A percentile compares a stretch with the other conserved stretches of the same genome.
These are phyloP conservation scores for Herpetotheres cachinnans DNA, from an alignment of 2,113 vertebrate genomes.

Conservation along the genomic window DNA sequence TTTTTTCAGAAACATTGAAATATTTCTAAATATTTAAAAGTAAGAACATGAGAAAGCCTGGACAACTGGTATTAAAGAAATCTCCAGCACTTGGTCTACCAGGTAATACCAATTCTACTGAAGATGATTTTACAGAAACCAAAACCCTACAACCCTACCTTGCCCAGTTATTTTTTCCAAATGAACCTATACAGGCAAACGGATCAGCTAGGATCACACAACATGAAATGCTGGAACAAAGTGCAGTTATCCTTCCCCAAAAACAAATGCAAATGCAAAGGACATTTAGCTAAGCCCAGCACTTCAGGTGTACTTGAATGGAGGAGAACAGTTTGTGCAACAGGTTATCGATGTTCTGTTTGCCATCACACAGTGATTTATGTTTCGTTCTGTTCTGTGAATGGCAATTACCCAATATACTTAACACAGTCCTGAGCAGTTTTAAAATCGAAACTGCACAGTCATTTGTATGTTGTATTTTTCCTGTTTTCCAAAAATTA, in stretches of 20 bases:
- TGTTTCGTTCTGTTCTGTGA: background rate
- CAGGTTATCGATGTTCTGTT: background rate
- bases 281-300: background rate
- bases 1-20: background rate
- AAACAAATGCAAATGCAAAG: background rate
- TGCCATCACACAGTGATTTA: background rate
- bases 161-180: background rate
- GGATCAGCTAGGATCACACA: background rate
- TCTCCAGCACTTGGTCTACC: background rate
- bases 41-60: background rate
- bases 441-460: background rate
- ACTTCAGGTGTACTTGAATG: too few species aligned
- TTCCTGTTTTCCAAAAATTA: background rate
- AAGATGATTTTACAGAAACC: background rate
- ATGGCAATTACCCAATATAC: background rate
- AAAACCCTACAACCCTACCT: background rate
- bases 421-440: background rate
- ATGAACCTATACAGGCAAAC: background rate
- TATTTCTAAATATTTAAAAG: background rate
- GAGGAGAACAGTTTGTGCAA: background rate
- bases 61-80: background rate
- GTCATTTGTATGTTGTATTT: background rate
- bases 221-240: background rate
- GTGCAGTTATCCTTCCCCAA: background rate
- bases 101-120: background rate